Conservation (phyloP, 2,888 invertebrate species). For the Brachylomia viminalis region DNA sequence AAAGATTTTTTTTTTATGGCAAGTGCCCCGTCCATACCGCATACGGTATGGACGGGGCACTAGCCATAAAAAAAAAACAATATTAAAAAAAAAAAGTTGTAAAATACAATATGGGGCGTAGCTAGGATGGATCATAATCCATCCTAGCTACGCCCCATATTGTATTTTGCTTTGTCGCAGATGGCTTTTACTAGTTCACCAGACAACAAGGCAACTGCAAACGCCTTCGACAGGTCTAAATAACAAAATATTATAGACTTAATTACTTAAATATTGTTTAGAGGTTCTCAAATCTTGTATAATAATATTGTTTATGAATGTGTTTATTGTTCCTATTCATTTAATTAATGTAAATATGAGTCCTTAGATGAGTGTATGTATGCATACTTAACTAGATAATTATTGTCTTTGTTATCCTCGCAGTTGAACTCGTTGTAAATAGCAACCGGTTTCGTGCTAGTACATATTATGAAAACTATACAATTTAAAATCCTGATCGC, state of each 20-base stretch:
- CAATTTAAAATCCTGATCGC: slow-evolving; percentile 34
- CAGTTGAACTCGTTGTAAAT: slow-evolving; percentile 67
- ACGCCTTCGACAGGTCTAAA: not conserved
- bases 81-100: no score
- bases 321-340: slow-evolving; percentile 20
- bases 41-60: no score
- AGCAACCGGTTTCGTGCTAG: slow-evolving; percentile 58
- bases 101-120: slow-evolving; percentile 23
- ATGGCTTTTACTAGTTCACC: slow-evolving; percentile 28
- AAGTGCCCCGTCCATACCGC: slow-evolving; percentile 7
- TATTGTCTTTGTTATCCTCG: slow-evolving; percentile 79
- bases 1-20: slow-evolving; percentile 36
- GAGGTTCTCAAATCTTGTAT: not conserved
- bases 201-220: slow-evolving; percentile 12
- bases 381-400: slow-evolving; percentile 66
- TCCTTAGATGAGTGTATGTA: slow-evolving; percentile 68
- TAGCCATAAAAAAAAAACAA: no score
- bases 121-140: not conserved
- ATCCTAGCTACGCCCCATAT: slow-evolving; percentile 18
- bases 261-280: not conserved
- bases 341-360: slow-evolving; percentile 65
- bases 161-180: slow-evolving; percentile 21
- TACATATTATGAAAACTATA: slow-evolving; percentile 43
- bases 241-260: not conserved
- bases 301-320: slow-evolving; percentile 20